phyloP scores from a whole-genome alignment of 2,888 invertebrate species.

The Homarus gammarus region DNA sequence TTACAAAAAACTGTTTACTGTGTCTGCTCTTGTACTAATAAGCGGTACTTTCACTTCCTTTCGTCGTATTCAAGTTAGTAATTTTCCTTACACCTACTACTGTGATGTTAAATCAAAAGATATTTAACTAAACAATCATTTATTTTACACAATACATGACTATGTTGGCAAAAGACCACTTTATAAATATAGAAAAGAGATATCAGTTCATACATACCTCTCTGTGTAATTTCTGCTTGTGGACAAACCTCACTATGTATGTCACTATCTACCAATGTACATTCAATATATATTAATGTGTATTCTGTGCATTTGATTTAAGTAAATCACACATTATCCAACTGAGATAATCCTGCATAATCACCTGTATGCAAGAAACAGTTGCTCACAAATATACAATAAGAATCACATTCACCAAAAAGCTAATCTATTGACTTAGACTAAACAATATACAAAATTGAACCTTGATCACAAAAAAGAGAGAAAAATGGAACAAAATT shows the following conservation, averaged over 20 bases:
- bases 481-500: slow-evolving; percentile 30
- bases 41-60: too few relatives aligned
- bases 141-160: slow-evolving; percentile 74
- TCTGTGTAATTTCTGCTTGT: slow-evolving; percentile 57
- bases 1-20: too few relatives aligned
- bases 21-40: too few relatives aligned
- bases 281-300: slow-evolving; percentile 70
- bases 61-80: too few relatives aligned
- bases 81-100: too few relatives aligned
- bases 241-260: slow-evolving; percentile 58
- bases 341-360: slow-evolving; percentile 69
- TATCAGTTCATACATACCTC: slow-evolving; percentile 69
- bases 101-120: background rate
- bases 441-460: slow-evolving; percentile 57
- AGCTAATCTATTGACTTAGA: slow-evolving; percentile 67
- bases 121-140: slow-evolving; percentile 70
- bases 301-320: slow-evolving; percentile 66
- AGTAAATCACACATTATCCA: slow-evolving; percentile 72
- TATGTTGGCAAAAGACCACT: slow-evolving; percentile 73
- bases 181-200: slow-evolving; percentile 74
- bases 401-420: slow-evolving; percentile 72
- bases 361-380: slow-evolving; percentile 63
- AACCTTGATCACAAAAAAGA: slow-evolving; percentile 46
- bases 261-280: slow-evolving; percentile 67
- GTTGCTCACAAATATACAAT: slow-evolving; percentile 72